phyloP scores from a whole-genome alignment of 2,888 invertebrate species.

The Zeuzera pyrina region DNA sequence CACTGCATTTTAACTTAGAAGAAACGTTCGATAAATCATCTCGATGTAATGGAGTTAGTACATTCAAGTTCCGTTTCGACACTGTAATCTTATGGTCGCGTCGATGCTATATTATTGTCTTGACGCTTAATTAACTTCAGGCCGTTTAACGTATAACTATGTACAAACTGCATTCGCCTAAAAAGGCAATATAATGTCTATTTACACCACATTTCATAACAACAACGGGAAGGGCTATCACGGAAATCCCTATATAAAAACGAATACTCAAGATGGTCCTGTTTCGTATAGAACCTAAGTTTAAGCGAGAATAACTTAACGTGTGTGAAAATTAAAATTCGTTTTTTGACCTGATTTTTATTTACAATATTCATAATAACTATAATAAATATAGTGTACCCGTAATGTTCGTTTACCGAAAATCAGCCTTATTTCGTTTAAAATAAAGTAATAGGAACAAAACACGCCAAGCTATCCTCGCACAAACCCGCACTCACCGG shows the following conservation, averaged over 20 bases:
- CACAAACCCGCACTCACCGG: conserved; percentile 24
- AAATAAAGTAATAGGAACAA: conserved; percentile 66
- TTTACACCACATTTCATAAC: conserved; percentile 29
- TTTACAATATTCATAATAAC: conserved; percentile 27
- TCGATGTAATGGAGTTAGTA: conserved; percentile 2
- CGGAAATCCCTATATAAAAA: not conserved
- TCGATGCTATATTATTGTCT: conserved; percentile 42
- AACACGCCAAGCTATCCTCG: conserved; percentile 53
- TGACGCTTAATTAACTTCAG: conserved; percentile 34
- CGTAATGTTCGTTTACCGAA: conserved; percentile 55
- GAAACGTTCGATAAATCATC: not conserved
- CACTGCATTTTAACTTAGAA: conserved; percentile 3
- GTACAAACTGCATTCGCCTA: conserved; percentile 29
- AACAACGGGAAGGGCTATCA: not conserved
- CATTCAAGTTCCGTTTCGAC: no score
- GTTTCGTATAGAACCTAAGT: conserved; percentile 11
- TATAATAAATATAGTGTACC: conserved; percentile 30
- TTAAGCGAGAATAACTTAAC: conserved; percentile 46
- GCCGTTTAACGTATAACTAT: conserved; percentile 38
- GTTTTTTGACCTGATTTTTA: conserved; percentile 13
- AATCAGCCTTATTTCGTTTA: conserved; percentile 58
- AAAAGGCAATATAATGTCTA: conserved; percentile 31
- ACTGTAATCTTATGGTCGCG: conserved; percentile 13
- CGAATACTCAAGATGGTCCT: no score
- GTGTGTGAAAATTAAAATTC: conserved; percentile 18